Conservation (phyloP, 2,888 invertebrate species). For the Drosophila atripex region DNA sequence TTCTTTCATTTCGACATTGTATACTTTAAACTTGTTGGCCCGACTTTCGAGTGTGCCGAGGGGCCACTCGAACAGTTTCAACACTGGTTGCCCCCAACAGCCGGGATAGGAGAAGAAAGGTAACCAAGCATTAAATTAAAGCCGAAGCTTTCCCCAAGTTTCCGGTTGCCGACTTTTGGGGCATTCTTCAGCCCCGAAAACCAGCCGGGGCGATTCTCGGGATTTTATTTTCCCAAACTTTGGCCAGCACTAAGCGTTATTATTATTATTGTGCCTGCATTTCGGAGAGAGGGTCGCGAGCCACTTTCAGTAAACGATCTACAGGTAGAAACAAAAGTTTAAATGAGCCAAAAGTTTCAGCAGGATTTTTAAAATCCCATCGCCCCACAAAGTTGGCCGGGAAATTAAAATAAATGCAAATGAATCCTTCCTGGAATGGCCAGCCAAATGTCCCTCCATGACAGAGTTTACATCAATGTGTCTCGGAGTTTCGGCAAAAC, state of each 20-base stretch:
- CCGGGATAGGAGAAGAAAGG: conserved; percentile 51
- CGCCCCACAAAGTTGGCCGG: conserved; percentile 4
- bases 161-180: conserved; percentile 8
- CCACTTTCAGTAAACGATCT: conserved; percentile 30
- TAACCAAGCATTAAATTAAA: conserved; percentile 76
- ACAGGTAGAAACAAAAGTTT: conserved; percentile 33
- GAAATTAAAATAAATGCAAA: conserved; percentile 24
- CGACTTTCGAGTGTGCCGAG: conserved; percentile 40
- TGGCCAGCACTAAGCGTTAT: conserved; percentile 56
- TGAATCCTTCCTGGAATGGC: conserved; percentile 12
- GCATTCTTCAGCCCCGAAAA: conserved; percentile 4
- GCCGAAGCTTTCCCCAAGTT: conserved; percentile 31
- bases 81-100: conserved; percentile 48
- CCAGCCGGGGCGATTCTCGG: conserved; percentile 9
- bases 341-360: conserved; percentile 36
- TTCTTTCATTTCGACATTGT: conserved; percentile 40
- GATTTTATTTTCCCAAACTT: conserved; percentile 44
- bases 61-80: conserved; percentile 63
- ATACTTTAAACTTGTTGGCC: conserved; percentile 61
- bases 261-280: conserved; percentile 52
- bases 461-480: conserved; percentile 12
- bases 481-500: neutral
- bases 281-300: neutral
- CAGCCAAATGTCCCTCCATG: conserved; percentile 9
- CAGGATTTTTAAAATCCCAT: conserved; percentile 13